A percentile compares a stretch with the other conserved stretches of the same genome.
These are phyloP conservation scores for Embiotoca jacksoni DNA, from an alignment of 2,113 vertebrate species.

Conservation along the genomic window DNA sequence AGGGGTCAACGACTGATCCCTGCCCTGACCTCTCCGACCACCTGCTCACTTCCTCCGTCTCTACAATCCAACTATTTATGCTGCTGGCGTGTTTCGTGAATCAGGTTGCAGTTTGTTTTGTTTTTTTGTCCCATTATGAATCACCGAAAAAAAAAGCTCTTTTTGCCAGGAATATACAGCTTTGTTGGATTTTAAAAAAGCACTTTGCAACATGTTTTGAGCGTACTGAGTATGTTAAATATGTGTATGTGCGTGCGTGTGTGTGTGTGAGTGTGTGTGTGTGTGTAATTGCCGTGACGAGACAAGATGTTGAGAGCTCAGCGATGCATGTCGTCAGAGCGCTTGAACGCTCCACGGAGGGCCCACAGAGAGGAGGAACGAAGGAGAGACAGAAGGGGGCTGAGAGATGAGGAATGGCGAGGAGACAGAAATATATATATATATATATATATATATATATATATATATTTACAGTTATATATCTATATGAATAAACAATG, in stretches of 20 bases:
- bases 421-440: constrained; percentile 29
- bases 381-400: constrained; percentile 75
- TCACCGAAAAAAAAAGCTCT: not conserved
- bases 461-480: too few species aligned
- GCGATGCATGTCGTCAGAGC: constrained; percentile 79
- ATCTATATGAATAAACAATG: constrained; percentile 58
- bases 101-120: not conserved
- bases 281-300: constrained; percentile 86
- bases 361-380: constrained; percentile 79
- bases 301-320: constrained; percentile 86
- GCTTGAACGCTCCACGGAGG: constrained; percentile 81
- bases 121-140: constrained; percentile 33
- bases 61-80: constrained; percentile 30
- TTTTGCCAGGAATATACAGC: constrained; percentile 8
- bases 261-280: constrained; percentile 53
- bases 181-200: constrained; percentile 46
- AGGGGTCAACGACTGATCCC: constrained; percentile 65
- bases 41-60: constrained; percentile 55
- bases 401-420: constrained; percentile 53
- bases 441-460: too few species aligned
- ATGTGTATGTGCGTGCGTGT: constrained; percentile 43
- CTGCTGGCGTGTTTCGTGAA: not conserved
- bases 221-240: constrained; percentile 66
- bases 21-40: constrained; percentile 67
- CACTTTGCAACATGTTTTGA: constrained; percentile 28